Conservation (phyloP, 1,140 invertebrate genomes). For the Copidosoma floridanum region DNA sequence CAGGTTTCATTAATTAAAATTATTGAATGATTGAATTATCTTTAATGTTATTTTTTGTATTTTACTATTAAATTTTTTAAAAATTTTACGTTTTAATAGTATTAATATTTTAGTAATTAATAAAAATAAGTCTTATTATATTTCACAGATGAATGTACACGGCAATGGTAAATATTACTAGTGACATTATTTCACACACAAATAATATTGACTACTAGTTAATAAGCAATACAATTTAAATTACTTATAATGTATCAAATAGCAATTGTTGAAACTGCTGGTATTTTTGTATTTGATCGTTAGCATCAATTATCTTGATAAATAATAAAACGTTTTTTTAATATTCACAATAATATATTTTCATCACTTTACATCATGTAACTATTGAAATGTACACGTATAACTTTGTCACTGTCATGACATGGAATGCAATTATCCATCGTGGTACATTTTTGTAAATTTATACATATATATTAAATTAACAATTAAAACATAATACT, state of each 20-base stretch:
- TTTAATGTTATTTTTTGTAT: no score
- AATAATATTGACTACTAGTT: slow-evolving; percentile 6
- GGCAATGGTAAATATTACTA: slow-evolving; percentile 37
- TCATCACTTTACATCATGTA: slow-evolving; percentile 14
- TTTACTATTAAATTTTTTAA: no score
- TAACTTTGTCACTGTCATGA: slow-evolving; percentile 8
- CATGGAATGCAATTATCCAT: slow-evolving; percentile 26
- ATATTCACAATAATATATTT: slow-evolving; percentile 26
- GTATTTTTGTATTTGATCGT: slow-evolving; percentile 24
- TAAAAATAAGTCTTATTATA: no score
- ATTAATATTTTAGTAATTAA: no score
- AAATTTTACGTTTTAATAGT: no score
- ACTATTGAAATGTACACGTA: slow-evolving; percentile 23
- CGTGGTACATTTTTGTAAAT: slow-evolving; percentile 18
- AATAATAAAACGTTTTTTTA: slow-evolving; percentile 22
- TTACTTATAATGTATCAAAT: no score
- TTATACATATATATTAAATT: slow-evolving; percentile 23
- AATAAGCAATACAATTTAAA: no score
- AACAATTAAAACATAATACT: slow-evolving; percentile 23
- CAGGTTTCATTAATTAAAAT: no score
- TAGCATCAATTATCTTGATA: slow-evolving; percentile 19
- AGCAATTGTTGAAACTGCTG: slow-evolving; percentile 20
- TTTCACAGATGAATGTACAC: no score
- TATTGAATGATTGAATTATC: no score
- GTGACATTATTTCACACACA: slow-evolving; percentile 10